Base-by-base conservation (phyloP, 2,888 invertebrate species). In the Trissolcus japonicus region DNA sequence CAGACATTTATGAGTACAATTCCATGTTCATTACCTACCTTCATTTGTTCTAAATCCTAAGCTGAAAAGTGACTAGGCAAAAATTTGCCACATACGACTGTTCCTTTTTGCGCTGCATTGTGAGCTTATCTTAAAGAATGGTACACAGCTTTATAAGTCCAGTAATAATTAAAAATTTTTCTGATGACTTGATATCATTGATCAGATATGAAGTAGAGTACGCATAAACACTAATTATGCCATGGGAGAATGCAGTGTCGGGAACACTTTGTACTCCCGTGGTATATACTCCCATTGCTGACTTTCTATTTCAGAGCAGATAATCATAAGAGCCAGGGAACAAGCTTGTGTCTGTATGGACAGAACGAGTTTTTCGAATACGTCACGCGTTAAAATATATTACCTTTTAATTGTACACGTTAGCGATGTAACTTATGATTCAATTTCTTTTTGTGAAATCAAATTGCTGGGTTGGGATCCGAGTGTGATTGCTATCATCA, bases 291-390 rank as follows among this genome's bases (percentile, higher is more conserved):
- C 41, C 9, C 51, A 35, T 21, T 46, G 11, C 14, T 51, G 41
- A 66, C 66, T 66, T 66, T 66, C 66, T 66, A 66, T 59, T 56
- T 66, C 48, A 57, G 57, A 51, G 43, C 43, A 66, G 66, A 65
- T 65, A 65, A 65, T 65, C 56, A 2, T 65, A 35, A 40, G 48
- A 65, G 17, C 25, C 16, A 35, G 19, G 40, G 16, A 57, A 43
- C 11, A 40, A 46, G 43, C 17, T 19, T 11, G 16, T 43, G 25
- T 53, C 19, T 56, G 13, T 50, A 29, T 35, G n/a, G 40, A 56
- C 35, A 16, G 50, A 57, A 66, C 57, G 13, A 51, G 57, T 65
- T 65, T 65, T 65, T 46, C 40, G 25, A 43, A 6, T 25, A 21
- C 19, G n/a, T 29, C 19, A 25, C 6, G 40, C 17, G 51, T 48